Conservation (phyloP, 2,797 vertebrate species). For the Melanotaenia trifasciata region DNA sequence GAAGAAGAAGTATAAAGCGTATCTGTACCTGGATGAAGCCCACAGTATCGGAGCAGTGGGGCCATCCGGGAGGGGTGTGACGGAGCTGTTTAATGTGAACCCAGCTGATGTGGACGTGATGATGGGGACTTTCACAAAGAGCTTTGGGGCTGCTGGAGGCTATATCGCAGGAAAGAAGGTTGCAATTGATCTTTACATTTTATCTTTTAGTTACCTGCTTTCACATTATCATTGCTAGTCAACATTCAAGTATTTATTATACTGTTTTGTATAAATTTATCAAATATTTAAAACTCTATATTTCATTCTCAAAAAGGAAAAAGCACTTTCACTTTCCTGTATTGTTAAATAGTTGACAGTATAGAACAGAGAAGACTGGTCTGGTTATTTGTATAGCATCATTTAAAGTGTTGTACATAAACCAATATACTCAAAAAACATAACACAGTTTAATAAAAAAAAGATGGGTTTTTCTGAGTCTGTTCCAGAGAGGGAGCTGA, state of each 20-base stretch:
- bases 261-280: not conserved
- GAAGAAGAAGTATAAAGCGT: constrained; percentile 98
- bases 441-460: not conserved
- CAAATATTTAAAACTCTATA: not conserved
- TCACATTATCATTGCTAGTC: not conserved
- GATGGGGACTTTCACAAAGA: constrained; percentile 99
- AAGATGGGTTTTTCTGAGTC: not conserved
- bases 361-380: not conserved
- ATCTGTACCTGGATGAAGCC: constrained; percentile 96
- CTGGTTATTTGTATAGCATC: not conserved
- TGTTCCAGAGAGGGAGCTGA: constrained; percentile 2
- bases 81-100: constrained; percentile 87
- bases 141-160: constrained; percentile 93
- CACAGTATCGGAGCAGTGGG: constrained; percentile 96
- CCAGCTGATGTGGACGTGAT: constrained; percentile 90
- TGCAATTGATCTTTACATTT: not conserved
- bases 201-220: not conserved
- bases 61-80: constrained; percentile 87
- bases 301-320: not conserved
- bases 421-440: not conserved
- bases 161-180: constrained; percentile 98
- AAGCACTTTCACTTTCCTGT: not conserved
- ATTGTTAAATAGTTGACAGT: not conserved
- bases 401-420: constrained; percentile 2
- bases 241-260: not conserved